Evolutionary conservation across 2,113 vertebrate genomes (phyloP), one percentile per base, ranked within the genome.

Genomic region (Seriola rivoliana): DNA sequence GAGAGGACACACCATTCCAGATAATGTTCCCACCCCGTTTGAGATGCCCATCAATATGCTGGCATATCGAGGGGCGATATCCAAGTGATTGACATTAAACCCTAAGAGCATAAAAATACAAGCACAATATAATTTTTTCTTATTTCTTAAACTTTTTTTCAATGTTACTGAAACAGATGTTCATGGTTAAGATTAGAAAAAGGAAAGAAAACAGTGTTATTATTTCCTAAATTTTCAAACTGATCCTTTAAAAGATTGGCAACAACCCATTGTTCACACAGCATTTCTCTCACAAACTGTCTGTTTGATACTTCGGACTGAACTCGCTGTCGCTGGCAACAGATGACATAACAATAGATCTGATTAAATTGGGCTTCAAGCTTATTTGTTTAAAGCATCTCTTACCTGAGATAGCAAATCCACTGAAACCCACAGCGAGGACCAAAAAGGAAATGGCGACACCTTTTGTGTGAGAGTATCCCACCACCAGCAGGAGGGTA

Each of bases 11-110:
- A 98, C 97, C 97, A 98, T 98, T 42, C 97, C 97, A 1, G 97
- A 97, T 85, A 98, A 88, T 0, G 97, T 98, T 65, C 97, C 97
- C 76, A 98, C 97, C 4, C 97, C 97, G 1, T 98, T 98, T 81
- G 97, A 98, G 88, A 98, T 97, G 42, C 97, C 97, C 97, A 98
- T 98, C 78, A 98, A 95, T 87, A 98, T 98, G 90, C 97, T 98
- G 90, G 97, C 97, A 1, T 98, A 98, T 55, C 97, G 97, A 8
- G 97, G 97, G 0, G 97, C 97, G 4, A 98, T 98, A 85, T 98
- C 97, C 90, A 98, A 88, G 86, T 98, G 97, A 85, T 98, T 98
- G 67, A 98, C 97, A 23, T 98, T 98, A 88, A 98, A 97, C 34
- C 97, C 97, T 98, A 76, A 64, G 1, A 52, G 17, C 50, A 54